Conservation (phyloP, 2,113 vertebrate genomes). For the Glaucidium brasilianum region DNA sequence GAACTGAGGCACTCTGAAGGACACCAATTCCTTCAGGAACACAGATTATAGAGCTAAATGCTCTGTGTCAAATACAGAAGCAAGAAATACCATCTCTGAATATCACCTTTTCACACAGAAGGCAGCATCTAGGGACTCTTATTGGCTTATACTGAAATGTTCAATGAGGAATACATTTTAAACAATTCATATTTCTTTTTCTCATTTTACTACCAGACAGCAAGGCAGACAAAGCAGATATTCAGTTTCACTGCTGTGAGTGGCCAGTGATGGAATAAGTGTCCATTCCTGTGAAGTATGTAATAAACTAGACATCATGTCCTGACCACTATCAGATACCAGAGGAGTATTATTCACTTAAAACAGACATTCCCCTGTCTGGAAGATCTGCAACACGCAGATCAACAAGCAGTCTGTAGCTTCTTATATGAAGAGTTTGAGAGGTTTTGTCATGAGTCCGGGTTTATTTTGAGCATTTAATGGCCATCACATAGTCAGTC, state of each 20-base stretch:
- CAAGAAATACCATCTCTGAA: not conserved
- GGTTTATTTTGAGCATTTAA: not conserved
- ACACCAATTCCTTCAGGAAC: not conserved
- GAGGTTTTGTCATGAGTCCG: accelerated
- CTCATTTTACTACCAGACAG: not conserved
- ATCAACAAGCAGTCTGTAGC: not conserved
- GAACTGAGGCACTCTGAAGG: not conserved
- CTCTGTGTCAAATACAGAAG: not conserved
- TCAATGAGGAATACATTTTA: not conserved
- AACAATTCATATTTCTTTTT: not conserved
- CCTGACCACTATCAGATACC: not conserved
- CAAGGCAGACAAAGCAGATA: not conserved
- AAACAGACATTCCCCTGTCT: not conserved
- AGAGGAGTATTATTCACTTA: not conserved
- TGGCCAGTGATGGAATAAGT: not conserved
- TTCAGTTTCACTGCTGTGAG: accelerated
- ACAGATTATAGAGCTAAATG: not conserved
- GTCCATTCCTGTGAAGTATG: not conserved
- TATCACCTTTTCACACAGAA: not conserved
- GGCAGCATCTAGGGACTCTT: not conserved
- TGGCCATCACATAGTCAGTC: not conserved
- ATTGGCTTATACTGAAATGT: not conserved
- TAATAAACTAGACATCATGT: not conserved
- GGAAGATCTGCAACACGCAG: not conserved
- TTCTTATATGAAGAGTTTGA: not conserved